Conservation (phyloP, 35 echinoderm and acorn worm genomes). For the Acanthaster planci region DNA sequence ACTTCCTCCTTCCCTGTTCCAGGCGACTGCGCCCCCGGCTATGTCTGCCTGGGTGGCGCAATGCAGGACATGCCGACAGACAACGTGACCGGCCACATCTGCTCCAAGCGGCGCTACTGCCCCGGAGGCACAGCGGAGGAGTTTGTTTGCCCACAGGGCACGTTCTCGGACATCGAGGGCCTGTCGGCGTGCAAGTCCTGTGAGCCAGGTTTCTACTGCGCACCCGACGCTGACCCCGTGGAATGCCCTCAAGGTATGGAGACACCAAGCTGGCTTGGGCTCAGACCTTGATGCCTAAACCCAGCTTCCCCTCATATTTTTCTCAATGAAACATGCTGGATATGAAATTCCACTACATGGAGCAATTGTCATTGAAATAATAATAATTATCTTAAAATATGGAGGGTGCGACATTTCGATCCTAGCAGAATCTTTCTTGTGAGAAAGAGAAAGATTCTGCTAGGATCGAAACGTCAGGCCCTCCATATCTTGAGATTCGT, state of each 20-base stretch:
- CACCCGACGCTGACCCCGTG: slow-evolving; percentile 81
- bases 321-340: not conserved
- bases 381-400: no score
- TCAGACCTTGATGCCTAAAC: not conserved
- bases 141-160: slow-evolving; percentile 63
- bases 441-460: no score
- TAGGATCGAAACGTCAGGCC: no score
- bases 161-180: slow-evolving; percentile 70
- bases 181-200: slow-evolving; percentile 66
- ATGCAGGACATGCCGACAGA: slow-evolving; percentile 64
- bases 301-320: not conserved
- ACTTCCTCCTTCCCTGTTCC: no score
- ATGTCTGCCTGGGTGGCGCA: slow-evolving; percentile 75
- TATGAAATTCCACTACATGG: no score
- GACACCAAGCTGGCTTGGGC: not conserved
- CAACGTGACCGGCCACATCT: slow-evolving; percentile 82
- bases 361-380: no score
- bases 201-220: slow-evolving; percentile 64
- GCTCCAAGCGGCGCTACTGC: slow-evolving; percentile 69
- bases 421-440: no score
- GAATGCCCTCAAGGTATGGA: slow-evolving; percentile 75
- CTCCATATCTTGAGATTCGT: no score
- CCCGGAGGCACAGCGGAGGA: slow-evolving; percentile 57
- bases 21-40: slow-evolving; percentile 82
- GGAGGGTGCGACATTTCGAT: no score